Evolutionary conservation across 2,113 vertebrate genomes (phyloP), one percentile per base, ranked within the genome.

Genomic region (Willisornis vidua): DNA sequence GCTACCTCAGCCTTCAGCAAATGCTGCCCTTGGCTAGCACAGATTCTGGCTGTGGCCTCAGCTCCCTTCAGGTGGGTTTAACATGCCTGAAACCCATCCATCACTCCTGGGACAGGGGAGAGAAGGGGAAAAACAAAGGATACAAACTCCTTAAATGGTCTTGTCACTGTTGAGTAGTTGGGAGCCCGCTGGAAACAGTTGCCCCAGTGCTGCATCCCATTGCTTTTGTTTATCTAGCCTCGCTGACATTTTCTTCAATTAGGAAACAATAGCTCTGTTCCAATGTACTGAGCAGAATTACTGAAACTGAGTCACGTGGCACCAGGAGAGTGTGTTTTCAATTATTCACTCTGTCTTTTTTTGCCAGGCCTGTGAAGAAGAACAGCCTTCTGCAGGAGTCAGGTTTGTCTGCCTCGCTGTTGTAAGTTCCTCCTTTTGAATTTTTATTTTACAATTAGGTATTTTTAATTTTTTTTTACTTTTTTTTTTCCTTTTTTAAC

Each of bases 301-400:
- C 96, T 92, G 85, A 94, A 94, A 95, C 94, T 3, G 12, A 93
- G 90, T 94, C 97, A 93, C 74, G 95, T 97, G 97, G 85, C 87
- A 49, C 39, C 62, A 19, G 2, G 12, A 87, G 58, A 89, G 97
- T 95, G 95, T 98, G 98, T 97, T 98, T 98, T 94, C 97, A 98
- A 96, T 98, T 98, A 97, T 84, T 96, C 82, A 92, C 94, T 96
- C 94, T 94, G 92, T 81, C 95, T 87, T 78, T 94, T 87, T 78
- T 61, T 92, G 95, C 97, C 96, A 96, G 97, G 96, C 94, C 97
- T 87, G 72, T 89, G 90, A 98, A 97, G 94, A 97, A 83, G 92
- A 97, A 87, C 73, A 92, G 84, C 94, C 90, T 96, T 95, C 95
- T 91, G 72, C 94, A 93, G 94, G 93, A 97, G 95, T 84, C 94